Percentiles rank a stretch among this genome's conserved stretches.
phyloP scores from a whole-genome alignment of 2,888 invertebrate species.

The Hermaeophaga mercurialis region DNA sequence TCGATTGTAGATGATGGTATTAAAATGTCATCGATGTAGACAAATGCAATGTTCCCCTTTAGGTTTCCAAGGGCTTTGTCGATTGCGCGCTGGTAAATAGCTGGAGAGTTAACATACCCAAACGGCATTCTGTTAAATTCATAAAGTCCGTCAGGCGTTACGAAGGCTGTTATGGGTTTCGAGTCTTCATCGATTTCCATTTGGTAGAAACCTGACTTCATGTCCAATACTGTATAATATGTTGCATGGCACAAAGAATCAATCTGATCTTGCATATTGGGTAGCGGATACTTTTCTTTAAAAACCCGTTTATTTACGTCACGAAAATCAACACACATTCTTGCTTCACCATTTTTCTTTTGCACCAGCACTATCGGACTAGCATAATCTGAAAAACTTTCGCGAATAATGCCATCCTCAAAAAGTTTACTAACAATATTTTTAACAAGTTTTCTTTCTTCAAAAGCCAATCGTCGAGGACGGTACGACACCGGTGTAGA shows the following conservation, averaged over 20 bases:
- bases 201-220: constrained; percentile 18
- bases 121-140: constrained; percentile 47
- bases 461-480: constrained; percentile 29
- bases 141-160: constrained; percentile 48
- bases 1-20: constrained; percentile 29
- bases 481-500: constrained; percentile 28
- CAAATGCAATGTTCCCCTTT: constrained; percentile 16
- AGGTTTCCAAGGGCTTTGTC: constrained; percentile 30
- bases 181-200: constrained; percentile 28
- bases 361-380: constrained; percentile 36
- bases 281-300: constrained; percentile 24
- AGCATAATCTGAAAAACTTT: constrained; percentile 35
- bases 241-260: background rate
- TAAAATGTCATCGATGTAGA: constrained; percentile 38
- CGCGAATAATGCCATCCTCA: constrained; percentile 30
- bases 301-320: constrained; percentile 32
- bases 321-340: constrained; percentile 34
- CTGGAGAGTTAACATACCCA: constrained; percentile 35
- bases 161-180: constrained; percentile 45
- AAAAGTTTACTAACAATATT: constrained; percentile 31
- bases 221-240: constrained; percentile 40
- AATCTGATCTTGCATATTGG: constrained; percentile 27
- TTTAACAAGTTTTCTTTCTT: constrained; percentile 27
- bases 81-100: constrained; percentile 32
- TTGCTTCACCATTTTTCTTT: constrained; percentile 31